These are phyloP conservation scores for Phrynosoma blainvillii DNA, from an alignment of 2,113 vertebrate species.

Conservation along the genomic window DNA sequence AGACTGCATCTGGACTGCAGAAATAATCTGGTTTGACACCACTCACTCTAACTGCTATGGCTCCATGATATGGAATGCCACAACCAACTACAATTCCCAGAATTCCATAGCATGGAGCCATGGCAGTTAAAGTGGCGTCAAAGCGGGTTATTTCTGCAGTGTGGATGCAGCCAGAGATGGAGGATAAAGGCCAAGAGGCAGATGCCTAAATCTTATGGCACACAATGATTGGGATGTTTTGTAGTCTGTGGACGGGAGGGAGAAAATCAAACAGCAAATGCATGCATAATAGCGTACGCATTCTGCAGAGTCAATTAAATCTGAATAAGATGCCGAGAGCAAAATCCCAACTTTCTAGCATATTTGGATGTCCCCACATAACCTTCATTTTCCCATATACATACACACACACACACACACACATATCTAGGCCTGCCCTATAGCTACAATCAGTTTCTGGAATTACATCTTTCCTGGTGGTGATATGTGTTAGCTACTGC, in stretches of 20 bases:
- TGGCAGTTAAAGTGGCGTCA: no score
- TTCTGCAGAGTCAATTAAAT: not conserved
- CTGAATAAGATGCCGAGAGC: not conserved
- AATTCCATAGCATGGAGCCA: no score
- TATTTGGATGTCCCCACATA: not conserved
- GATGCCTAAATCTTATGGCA: not conserved
- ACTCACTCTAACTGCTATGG: no score
- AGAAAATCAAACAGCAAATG: not conserved
- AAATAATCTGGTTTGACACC: no score
- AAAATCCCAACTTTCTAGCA: not conserved
- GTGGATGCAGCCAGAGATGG: no score
- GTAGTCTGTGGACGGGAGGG: not conserved
- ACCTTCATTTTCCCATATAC: not conserved
- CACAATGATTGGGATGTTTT: not conserved
- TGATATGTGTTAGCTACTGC: not conserved
- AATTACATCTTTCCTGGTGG: not conserved
- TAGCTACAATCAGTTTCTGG: not conserved
- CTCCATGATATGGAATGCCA: no score
- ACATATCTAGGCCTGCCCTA: not conserved
- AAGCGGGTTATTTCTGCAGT: no score
- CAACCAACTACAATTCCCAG: no score
- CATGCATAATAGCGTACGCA: not conserved
- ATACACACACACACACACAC: no score
- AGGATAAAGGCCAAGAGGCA: no score
- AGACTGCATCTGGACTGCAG: no score